phyloP scores from a whole-genome alignment of 2,888 invertebrate genomes.

The Tachina grossa region DNA sequence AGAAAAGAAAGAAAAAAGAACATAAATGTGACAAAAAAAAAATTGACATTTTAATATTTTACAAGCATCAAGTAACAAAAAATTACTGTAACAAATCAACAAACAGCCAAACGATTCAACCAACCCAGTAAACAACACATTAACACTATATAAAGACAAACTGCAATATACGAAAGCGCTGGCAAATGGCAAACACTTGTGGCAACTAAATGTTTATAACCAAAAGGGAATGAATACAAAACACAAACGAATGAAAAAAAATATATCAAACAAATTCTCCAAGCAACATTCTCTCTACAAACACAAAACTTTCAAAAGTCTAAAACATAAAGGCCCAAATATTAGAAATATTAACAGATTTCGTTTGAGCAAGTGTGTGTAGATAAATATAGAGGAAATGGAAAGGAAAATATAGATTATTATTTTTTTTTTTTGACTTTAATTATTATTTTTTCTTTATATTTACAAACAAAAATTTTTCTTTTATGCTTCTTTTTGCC shows the following conservation, averaged over 20 bases:
- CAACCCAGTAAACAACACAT: slow-evolving; percentile 35
- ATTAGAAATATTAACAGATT: slow-evolving; percentile 54
- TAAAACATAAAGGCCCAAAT: slow-evolving; percentile 47
- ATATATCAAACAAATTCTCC: not conserved
- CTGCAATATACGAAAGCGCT: slow-evolving; percentile 8
- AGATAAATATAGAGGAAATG: slow-evolving; percentile 41
- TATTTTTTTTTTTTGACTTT: slow-evolving; percentile 54
- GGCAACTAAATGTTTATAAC: slow-evolving; percentile 45
- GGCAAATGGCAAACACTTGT: slow-evolving; percentile 62
- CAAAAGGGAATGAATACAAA: slow-evolving; percentile 15
- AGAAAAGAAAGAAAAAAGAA: not conserved
- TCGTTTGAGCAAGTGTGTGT: not conserved
- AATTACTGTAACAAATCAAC: slow-evolving; percentile 66
- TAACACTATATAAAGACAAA: not conserved
- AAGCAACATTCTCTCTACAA: slow-evolving; percentile 9
- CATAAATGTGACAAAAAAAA: slow-evolving; percentile 47
- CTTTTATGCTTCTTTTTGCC: slow-evolving; percentile 41
- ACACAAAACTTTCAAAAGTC: slow-evolving; percentile 22
- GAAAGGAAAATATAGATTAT: slow-evolving; percentile 61
- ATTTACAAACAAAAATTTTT: slow-evolving; percentile 39
- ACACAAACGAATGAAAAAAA: not conserved
- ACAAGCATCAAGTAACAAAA: too few species aligned
- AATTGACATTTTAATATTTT: slow-evolving; percentile 70
- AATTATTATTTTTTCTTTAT: slow-evolving; percentile 60
- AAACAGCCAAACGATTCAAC: slow-evolving; percentile 41